Percentiles rank a stretch among this genome's conserved stretches.
Evolutionary conservation across 2,888 invertebrate genomes (phyloP).

Genomic region (Cantharis lateralis): DNA sequence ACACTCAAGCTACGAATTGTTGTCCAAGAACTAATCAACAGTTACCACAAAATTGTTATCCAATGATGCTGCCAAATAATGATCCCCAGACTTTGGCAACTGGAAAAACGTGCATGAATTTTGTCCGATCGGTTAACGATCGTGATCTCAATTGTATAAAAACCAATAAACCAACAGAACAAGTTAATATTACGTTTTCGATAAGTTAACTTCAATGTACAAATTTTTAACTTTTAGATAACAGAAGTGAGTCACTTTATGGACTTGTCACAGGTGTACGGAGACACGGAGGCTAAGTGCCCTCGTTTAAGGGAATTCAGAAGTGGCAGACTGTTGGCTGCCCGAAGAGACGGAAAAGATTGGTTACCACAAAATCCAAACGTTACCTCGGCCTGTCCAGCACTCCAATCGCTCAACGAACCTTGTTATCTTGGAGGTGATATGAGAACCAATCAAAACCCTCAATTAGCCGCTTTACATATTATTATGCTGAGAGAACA

Average conservation of each 20-base stretch:
- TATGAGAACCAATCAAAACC: slow-evolving; percentile 71
- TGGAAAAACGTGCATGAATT: slow-evolving; percentile 71
- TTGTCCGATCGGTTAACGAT: slow-evolving; percentile 71
- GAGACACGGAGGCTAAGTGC: slow-evolving; percentile 70
- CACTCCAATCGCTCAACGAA: slow-evolving; percentile 63
- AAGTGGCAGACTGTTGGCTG: slow-evolving; percentile 71
- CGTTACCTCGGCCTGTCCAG: slow-evolving; percentile 69
- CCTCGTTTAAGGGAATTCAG: slow-evolving; percentile 67
- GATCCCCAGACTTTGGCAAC: slow-evolving; percentile 62
- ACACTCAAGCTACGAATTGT: slow-evolving; percentile 62
- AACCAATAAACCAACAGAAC: slow-evolving; percentile 69
- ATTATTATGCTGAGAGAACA: slow-evolving; percentile 73
- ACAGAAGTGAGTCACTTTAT: slow-evolving; percentile 72
- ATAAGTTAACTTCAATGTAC: not conserved
- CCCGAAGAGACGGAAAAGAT: slow-evolving; percentile 66
- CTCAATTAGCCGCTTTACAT: slow-evolving; percentile 72
- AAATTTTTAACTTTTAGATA: slow-evolving; percentile 56
- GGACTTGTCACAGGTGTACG: slow-evolving; percentile 82
- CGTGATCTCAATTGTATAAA: slow-evolving; percentile 69
- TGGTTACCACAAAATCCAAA: slow-evolving; percentile 75
- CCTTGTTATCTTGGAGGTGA: slow-evolving; percentile 80
- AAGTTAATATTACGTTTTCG: slow-evolving; percentile 59
- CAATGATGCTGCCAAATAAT: slow-evolving; percentile 60
- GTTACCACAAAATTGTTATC: slow-evolving; percentile 58
- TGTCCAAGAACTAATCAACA: slow-evolving; percentile 65